A percentile compares a stretch with the other conserved stretches of the same genome.
Conservation (phyloP, 2,797 vertebrate genomes). For the Acanthornis magna region DNA sequence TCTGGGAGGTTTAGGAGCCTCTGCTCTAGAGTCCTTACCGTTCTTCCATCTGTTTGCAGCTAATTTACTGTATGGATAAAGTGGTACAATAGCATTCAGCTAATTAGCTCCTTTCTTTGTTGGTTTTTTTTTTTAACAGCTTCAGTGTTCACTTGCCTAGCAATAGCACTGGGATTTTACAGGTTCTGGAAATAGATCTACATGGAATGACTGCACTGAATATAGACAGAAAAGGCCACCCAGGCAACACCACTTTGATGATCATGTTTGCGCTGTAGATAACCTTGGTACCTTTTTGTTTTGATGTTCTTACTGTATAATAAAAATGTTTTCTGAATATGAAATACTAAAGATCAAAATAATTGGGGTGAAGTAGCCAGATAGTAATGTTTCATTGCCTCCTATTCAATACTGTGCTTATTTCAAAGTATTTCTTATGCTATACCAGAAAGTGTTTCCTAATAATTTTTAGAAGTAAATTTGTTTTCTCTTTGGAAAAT, state of each 20-base stretch:
- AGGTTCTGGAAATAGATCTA: constrained; percentile 85
- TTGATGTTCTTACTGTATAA: background rate
- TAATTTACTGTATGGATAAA: background rate
- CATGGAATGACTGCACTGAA: background rate
- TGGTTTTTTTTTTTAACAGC: constrained; percentile 71
- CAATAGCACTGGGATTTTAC: constrained; percentile 89
- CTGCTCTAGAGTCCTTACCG: background rate
- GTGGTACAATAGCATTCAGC: background rate
- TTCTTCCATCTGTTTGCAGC: background rate
- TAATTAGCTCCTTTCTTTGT: background rate
- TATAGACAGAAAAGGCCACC: background rate
- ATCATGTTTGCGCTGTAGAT: background rate
- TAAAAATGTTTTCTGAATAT: background rate
- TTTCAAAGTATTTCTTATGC: background rate
- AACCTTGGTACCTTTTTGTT: background rate
- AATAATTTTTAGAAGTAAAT: background rate
- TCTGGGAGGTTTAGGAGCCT: background rate
- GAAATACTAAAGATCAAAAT: background rate
- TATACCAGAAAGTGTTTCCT: background rate
- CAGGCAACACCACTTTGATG: background rate
- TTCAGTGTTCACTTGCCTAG: constrained; percentile 90
- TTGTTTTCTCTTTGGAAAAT: background rate
- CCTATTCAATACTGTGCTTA: background rate
- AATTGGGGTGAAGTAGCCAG: background rate
- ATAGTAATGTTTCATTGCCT: background rate